Evolutionary conservation across 2,113 vertebrate genomes (phyloP).

Genomic region (Vombatus ursinus): DNA sequence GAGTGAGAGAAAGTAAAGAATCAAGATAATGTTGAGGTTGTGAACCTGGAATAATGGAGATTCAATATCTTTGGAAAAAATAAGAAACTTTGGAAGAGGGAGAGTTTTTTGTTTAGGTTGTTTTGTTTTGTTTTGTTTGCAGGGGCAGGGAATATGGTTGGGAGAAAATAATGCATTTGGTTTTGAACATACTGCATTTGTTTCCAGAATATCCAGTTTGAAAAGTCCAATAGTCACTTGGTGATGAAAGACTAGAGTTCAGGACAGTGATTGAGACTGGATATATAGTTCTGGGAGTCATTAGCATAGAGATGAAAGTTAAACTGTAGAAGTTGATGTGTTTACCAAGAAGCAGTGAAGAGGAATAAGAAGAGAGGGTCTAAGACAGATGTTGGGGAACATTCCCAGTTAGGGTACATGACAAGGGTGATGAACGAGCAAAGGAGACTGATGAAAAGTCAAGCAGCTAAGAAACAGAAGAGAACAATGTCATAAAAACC

Average conservation of each 20-base stretch:
- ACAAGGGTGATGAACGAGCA: not conserved
- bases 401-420: not conserved
- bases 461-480: not conserved
- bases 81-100: not conserved
- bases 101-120: not conserved
- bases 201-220: not conserved
- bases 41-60: not conserved
- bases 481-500: not conserved
- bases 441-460: not conserved
- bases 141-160: not conserved
- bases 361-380: not conserved
- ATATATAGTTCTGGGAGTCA: not conserved
- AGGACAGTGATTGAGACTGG: not conserved
- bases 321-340: not conserved
- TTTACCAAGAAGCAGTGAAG: not conserved
- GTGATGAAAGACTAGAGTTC: not conserved
- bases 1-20: not conserved
- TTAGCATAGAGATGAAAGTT: not conserved
- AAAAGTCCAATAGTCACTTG: not conserved
- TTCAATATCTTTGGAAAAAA: not conserved
- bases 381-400: not conserved
- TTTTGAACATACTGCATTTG: not conserved
- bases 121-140: not conserved
- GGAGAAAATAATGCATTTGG: not conserved
- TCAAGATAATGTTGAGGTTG: not conserved